Evolutionary conservation across 2,113 vertebrate genomes (phyloP), one percentile per base, ranked within the genome.

Genomic region (Burhinus oedicnemus): DNA sequence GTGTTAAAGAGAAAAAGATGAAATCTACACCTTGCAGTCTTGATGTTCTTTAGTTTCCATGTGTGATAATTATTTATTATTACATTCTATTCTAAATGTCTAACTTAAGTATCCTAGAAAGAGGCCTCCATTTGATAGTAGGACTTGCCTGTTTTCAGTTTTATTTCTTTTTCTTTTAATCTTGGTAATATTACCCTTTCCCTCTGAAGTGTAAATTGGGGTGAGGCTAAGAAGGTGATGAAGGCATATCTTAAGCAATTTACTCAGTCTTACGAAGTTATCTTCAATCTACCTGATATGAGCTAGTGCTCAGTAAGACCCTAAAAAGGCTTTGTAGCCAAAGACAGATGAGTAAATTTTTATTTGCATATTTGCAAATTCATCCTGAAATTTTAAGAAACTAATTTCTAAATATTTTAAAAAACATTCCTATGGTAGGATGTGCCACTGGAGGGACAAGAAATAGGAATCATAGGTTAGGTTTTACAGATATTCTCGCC

Each of bases 101-200:
- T 36, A 62, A 72, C 44, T 71, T 80, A 38, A 83, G 38, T 69
- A 54, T 82, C 71, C 21, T 72, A 69, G 81, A 36, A 85, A 80
- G 22, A 74, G 58, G 9, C 15, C 26, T 51, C 21, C 10, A 12
- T 88, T 86, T 93, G 22, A 62, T 80, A 83, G n/a, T 15, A 47
- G 25, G 15, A 1, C 15, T 90, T 47, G 5, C 80, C 29, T 42
- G 16, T 44, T 84, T 89, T 42, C 9, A 26, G 36, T 69, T 88
- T 57, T 64, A n/a, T 51, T 65, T 62, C 8, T 52, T 86, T 88
- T 52, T 68, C 49, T 93, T 95, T 89, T 86, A 58, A 27, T 66
- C 40, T 84, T 80, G 19, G 5, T 36, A 21, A 45, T 58, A 66
- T 57, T 89, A 49, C 40, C 2, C 3, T 94, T 82, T 91, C 17